phyloP scores from a whole-genome alignment of 1,140 invertebrate genomes.

The Drosophila subobscura region DNA sequence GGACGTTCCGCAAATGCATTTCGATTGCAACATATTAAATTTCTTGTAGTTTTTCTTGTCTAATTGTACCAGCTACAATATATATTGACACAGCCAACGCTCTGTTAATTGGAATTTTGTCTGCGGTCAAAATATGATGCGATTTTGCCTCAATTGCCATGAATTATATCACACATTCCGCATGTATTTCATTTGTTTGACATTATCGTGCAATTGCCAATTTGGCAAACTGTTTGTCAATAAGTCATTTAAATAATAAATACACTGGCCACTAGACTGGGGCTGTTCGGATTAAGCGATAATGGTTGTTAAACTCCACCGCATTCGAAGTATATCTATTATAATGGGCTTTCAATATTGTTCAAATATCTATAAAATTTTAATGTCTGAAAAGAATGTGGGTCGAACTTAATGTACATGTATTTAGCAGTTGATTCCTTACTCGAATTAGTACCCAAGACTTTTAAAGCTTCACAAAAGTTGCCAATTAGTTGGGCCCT shows the following conservation, averaged over 20 bases:
- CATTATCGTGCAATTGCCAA: slow-evolving; percentile 56
- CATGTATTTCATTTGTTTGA: slow-evolving; percentile 24
- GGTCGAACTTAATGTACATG: too few species aligned
- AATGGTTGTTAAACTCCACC: neutral
- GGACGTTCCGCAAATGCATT: neutral
- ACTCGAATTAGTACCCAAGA: neutral
- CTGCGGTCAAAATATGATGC: slow-evolving; percentile 12
- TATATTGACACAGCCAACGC: slow-evolving; percentile 8
- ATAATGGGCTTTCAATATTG: neutral
- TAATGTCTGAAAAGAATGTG: too few species aligned
- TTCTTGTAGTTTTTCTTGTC: slow-evolving; percentile 1
- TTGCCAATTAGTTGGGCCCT: slow-evolving; percentile 10
- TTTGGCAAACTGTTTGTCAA: slow-evolving; percentile 41
- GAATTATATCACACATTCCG: slow-evolving; percentile 23
- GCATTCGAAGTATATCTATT: slow-evolving; percentile 8
- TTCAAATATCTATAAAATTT: neutral
- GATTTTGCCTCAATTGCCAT: slow-evolving; percentile 13
- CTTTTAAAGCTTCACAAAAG: neutral
- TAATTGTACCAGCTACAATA: slow-evolving; percentile 23
- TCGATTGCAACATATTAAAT: slow-evolving; percentile 7
- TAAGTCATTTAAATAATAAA: slow-evolving; percentile 31
- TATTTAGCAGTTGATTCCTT: too few species aligned
- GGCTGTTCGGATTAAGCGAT: slow-evolving; percentile 16
- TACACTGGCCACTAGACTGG: slow-evolving; percentile 13
- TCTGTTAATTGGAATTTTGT: slow-evolving; percentile 24